Evolutionary conservation across 2,113 vertebrate species (phyloP).

Genomic region (Caracal caracal): DNA sequence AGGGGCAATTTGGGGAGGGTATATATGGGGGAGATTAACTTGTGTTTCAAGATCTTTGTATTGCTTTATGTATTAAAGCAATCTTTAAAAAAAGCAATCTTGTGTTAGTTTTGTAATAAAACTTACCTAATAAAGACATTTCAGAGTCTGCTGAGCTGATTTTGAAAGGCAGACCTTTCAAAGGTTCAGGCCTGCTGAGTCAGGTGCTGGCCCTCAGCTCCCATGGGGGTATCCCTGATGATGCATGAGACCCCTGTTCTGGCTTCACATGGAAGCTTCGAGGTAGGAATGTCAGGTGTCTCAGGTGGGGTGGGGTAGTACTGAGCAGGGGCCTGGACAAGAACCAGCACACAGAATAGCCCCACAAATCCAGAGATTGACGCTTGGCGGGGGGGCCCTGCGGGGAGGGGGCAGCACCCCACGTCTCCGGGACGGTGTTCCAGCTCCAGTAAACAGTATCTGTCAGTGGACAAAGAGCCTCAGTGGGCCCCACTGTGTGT

Average conservation of each 20-base stretch:
- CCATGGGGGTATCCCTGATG: background rate
- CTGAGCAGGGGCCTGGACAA: background rate
- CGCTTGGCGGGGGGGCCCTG: fast-evolving
- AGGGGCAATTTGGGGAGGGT: background rate
- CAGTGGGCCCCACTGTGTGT: fast-evolving
- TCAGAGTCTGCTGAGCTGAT: background rate
- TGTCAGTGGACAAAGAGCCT: fast-evolving
- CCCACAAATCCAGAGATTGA: too few species aligned
- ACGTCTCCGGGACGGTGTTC: fast-evolving
- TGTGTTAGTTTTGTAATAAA: background rate
- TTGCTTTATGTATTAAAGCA: background rate
- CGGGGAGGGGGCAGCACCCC: background rate
- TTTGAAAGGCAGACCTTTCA: background rate
- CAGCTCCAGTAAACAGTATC: fast-evolving
- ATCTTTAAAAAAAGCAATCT: background rate
- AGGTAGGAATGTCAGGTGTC: background rate
- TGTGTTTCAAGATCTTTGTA: background rate
- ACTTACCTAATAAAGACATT: background rate
- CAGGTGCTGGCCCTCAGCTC: background rate
- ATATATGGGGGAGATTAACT: background rate
- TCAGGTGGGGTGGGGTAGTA: too few species aligned
- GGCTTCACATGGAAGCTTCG: background rate
- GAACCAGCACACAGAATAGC: background rate
- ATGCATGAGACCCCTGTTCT: background rate
- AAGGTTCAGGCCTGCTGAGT: background rate